Evolutionary conservation across 2,797 vertebrate species (phyloP), one percentile per base, ranked within the genome.

Genomic region (Threskiornis aethiopicus): DNA sequence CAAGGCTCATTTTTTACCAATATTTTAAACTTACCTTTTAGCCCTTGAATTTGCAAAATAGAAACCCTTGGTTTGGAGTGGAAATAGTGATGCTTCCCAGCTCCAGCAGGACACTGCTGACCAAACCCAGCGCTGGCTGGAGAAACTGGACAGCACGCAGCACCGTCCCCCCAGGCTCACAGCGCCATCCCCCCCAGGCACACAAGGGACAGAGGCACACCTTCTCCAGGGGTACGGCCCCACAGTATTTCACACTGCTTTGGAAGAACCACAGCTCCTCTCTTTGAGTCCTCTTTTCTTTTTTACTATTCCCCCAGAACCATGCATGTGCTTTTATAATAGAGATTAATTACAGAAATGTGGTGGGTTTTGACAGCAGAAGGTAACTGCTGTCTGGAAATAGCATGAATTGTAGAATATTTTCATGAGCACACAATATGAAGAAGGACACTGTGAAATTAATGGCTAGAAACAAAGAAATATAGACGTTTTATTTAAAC

Each of bases 271-370:
- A 92, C 66, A 85, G 16, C 14, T 78, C 4, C 41, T 57, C 10
- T 65, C 13, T 92, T 77, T 37, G 19, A 75, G 33, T 35, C 33
- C 3, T 57, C 2, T 66, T 80, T 77, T 91, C 78, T 76, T 31
- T 77, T 85, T 85, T 41, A 77, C 28, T 89, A 22, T 61, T 85
- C 80, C 47, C 41, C 46, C 44, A 78, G 20, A 83, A 44, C 33
- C 10, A 6, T 87, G 31, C 52, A 20, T 67, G 57, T 94, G 52
- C 55, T 90, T 91, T 95, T 88, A 73, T 66, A 94, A 94, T 69
- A 90, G 87, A 96, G 69, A 94, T 81, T 79, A 81, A 91, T 84
- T 96, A 87, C 58, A 95, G 91, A 94, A 96, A 81, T 13, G 41
- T 77, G 86, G 64, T 39, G 64, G 72, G 54, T 58, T 86, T 91